A percentile compares a stretch with the other conserved stretches of the same genome.
phyloP scores from a whole-genome alignment of 2,113 vertebrate species.

The Tragelaphus imberbis region DNA sequence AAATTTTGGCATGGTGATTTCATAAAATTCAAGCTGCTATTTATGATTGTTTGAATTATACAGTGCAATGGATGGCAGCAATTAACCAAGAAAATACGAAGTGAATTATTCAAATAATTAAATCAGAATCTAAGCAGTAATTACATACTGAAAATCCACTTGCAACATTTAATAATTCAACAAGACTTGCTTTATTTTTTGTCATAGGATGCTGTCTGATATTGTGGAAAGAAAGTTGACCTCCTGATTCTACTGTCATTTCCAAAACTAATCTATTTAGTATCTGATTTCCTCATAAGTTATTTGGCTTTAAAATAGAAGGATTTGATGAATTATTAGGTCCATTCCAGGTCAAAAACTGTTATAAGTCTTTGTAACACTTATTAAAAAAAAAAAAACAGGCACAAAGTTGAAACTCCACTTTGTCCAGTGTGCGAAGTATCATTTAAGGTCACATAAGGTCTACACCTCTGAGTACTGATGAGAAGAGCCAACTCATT shows the following conservation, averaged over 20 bases:
- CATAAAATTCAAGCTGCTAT: conserved; percentile 56
- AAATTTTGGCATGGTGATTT: conserved; percentile 38
- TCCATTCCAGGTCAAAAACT: not conserved
- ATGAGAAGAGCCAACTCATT: not conserved
- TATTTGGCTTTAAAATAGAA: not conserved
- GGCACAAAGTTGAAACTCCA: not conserved
- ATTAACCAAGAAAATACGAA: conserved; percentile 70
- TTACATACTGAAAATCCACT: conserved; percentile 67
- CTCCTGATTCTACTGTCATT: not conserved
- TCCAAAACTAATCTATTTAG: not conserved
- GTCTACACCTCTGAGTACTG: not conserved
- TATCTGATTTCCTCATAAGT: not conserved
- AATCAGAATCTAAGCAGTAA: conserved; percentile 64
- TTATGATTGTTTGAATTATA: conserved; percentile 72
- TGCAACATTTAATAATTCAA: conserved; percentile 66
- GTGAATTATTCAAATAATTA: conserved; percentile 74
- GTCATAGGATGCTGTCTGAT: not conserved
- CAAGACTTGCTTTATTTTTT: conserved; percentile 33
- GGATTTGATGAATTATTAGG: not conserved
- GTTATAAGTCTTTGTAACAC: not conserved
- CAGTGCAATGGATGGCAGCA: conserved; percentile 50
- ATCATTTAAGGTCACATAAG: not conserved
- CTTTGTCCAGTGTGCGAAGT: not conserved
- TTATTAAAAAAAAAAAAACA: not conserved
- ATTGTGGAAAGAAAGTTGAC: not conserved